Evolutionary conservation across 2,888 invertebrate genomes (phyloP), one percentile per base, ranked within the genome.

Genomic region (Drosophila imparisetae): DNA sequence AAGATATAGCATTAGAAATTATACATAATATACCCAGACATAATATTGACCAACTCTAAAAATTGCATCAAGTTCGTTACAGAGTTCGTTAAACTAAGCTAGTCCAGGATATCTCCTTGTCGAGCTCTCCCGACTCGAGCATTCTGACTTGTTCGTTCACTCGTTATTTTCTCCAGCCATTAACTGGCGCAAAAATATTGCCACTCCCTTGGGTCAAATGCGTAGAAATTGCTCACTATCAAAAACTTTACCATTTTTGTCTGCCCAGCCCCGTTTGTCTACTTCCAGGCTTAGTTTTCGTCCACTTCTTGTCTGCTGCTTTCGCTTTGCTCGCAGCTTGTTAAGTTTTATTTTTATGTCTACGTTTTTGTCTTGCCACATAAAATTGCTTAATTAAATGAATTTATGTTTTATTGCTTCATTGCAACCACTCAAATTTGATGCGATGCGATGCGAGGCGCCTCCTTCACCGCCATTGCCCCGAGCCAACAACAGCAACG

Each of bases 381-480:
- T 76, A 73, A 83, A 85, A 81, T 81, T 80, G 88, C 86, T 87
- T 88, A 86, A 86, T 86, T 88, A 86, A 86, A 88, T 86, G 80
- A 86, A 83, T 81, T 86, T 83, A 80, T 86, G 75, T 87, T 80
- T 76, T 83, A 87, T 87, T 76, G 72, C 73, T 66, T 65, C 73
- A 69, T 72, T 74, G 74, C 82, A 76, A 75, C 78, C 74, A 67
- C 78, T 84, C 82, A 82, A 74, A 70, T 68, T 75, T 66, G 38
- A 66, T 64, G 55, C 57, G 53, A 24, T 24, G n/a, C n/a, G 40
- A 8, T 27, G 8, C 24, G 45, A 53, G 75, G 32, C 70, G 59
- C 55, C 63, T 49, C 34, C 42, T 27, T 45, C 24, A 24, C 8
- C 24, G 45, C 2, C 45, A 27, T n/a, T n/a, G 38, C 55, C 38